Conservation (phyloP, 1,140 invertebrate species). For the Mizuhopecten yessoensis region DNA sequence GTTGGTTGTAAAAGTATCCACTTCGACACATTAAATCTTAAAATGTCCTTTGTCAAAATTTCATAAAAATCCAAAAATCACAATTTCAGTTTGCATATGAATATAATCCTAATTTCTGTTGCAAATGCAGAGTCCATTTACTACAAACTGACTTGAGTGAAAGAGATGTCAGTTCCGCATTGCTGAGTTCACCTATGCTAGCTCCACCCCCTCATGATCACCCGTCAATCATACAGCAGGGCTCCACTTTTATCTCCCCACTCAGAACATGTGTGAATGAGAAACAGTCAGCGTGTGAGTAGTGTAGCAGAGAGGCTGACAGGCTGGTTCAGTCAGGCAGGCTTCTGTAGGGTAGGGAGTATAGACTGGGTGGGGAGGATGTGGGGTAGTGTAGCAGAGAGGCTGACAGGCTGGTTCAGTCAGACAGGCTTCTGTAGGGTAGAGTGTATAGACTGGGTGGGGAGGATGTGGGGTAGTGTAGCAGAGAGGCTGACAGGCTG, state of each 20-base stretch:
- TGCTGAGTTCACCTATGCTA: neutral
- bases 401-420: neutral
- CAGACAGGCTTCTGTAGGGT: too few species aligned
- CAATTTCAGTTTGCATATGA: constrained; percentile 5
- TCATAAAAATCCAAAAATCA: neutral
- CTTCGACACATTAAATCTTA: too few species aligned
- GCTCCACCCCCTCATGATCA: constrained; percentile 22
- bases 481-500: neutral
- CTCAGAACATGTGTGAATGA: constrained; percentile 9
- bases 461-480: neutral
- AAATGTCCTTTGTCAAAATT: neutral
- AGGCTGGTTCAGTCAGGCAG: neutral
- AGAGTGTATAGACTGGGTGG: too few species aligned
- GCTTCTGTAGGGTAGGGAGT: too few species aligned
- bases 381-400: neutral
- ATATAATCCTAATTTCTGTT: constrained; percentile 28
- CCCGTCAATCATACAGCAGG: constrained; percentile 22
- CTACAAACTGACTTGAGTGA: constrained; percentile 5
- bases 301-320: neutral
- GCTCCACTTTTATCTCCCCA: neutral
- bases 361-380: too few species aligned
- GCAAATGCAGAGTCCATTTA: constrained; percentile 24
- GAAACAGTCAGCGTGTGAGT: neutral
- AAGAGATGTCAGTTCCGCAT: constrained; percentile 37
- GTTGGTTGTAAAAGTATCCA: neutral